Evolutionary conservation across 2,113 vertebrate genomes (phyloP), one percentile per base, ranked within the genome.

Genomic region (Scomber scombrus): DNA sequence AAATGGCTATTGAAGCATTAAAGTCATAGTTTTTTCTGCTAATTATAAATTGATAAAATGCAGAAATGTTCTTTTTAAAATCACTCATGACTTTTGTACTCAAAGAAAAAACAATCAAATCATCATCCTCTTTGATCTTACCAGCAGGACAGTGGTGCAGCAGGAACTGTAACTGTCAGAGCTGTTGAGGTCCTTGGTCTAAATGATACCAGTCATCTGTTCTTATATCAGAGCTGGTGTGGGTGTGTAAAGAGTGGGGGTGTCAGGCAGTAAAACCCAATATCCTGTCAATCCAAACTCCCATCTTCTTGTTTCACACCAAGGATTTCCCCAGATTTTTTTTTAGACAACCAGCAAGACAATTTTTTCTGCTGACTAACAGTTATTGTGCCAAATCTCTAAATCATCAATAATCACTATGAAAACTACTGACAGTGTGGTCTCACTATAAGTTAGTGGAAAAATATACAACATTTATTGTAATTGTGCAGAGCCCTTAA

Each of bases 171-270:
- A 6, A 4, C 5, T 4, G 21, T 40, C 50, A 13, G 7, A 31
- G n/a, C 7, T 34, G 14, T 10, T 21, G 49, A 45, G 13, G 14
- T 47, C 43, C 31, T 56, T 12, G 7, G 10, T 71, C 26, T 50
- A 26, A 19, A 3, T 6, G 58, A 21, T 23, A 14, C 16, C 45
- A 11, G 4, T 19, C 13, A 2, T n/a, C n/a, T n/a, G n/a, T n/a
- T 19, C 45, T 73, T 73, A 73, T 58, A 19, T 52, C 34, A 18
- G 43, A 57, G 11, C 43, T 26, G n/a, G n/a, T n/a, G n/a, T n/a
- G n/a, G 21, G 10, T 12, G 6, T 51, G 46, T 77, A 1, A 19
- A 26, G 26, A 19, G 3, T 6, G 34, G 12, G 14, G n/a, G 51
- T 15, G 26, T 56, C 14, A 46, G 6, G 3, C 3, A 3, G 60